These are phyloP conservation scores for Dinomys branickii DNA, from an alignment of 2,113 vertebrate species.

Conservation along the genomic window DNA sequence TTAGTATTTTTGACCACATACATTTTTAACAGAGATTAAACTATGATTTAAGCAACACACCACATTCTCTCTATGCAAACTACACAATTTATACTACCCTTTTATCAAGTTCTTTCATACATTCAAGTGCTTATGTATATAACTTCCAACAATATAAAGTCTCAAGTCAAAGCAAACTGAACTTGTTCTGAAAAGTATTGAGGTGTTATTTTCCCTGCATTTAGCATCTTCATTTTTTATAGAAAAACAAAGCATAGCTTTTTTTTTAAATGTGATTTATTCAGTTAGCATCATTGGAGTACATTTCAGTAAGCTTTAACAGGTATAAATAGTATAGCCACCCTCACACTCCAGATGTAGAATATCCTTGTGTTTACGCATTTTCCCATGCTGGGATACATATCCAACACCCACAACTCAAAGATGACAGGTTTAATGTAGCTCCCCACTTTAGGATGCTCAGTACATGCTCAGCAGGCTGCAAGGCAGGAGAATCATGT, in stretches of 20 bases:
- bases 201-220: background rate
- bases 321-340: background rate
- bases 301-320: background rate
- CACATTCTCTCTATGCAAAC: background rate
- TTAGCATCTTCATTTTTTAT: background rate
- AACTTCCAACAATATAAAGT: background rate
- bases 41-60: background rate
- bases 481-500: background rate
- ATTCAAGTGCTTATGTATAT: background rate
- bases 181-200: background rate
- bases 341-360: background rate
- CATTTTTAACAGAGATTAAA: background rate
- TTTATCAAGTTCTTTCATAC: background rate
- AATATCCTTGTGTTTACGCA: background rate
- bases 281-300: background rate
- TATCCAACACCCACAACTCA: background rate
- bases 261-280: background rate
- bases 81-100: background rate
- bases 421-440: background rate
- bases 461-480: background rate
- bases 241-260: no score
- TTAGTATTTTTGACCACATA: background rate
- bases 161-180: background rate
- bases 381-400: background rate
- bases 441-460: background rate